Evolutionary conservation across 2,888 invertebrate species (phyloP), one percentile per base, ranked within the genome.

Genomic region (Sarcophaga carnaria): DNA sequence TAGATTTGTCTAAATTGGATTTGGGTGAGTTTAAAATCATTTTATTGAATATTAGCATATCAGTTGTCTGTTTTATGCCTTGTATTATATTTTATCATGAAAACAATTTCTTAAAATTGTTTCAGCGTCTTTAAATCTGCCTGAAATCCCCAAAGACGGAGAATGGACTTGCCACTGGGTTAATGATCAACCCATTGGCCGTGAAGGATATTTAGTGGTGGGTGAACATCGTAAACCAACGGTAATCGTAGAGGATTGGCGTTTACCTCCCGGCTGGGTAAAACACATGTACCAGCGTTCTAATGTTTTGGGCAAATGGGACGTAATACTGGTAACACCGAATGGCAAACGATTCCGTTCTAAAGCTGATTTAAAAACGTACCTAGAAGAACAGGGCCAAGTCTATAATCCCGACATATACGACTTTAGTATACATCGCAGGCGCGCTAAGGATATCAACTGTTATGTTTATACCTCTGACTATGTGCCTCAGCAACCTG

Each of bases 281-380:
- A 97, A 97, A 91, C 97, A 97, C 91, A 95, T 97, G 93, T 95
- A 96, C 37, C 96, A 96, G 88, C 94, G 96, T 49, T 94, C 95
- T 66, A 96, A 96, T 27, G 96, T 96, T 14, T 90, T 93, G 0
- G 97, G 97, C 10, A 97, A 97, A 91, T 97, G 97, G 97, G 97
- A 97, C 90, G 96, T 97, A 3, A 95, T 97, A 67, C 94, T 97
- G 80, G 94, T 96, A 0, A 95, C 95, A 88, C 95, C 95, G 0
- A 94, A 94, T 69, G 95, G 95, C n/a, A 94, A 95, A 88, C 95
- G 95, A 87, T 96, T 96, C 88, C 93, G 96, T 60, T 95, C 95
- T 1, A 94, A 94, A 89, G 94, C 94, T 27, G 96, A 95, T 89
- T 93, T 96, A 1, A 94, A 94, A 89, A 89, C 93, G 14, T 93